phyloP scores from a whole-genome alignment of 1,140 invertebrate genomes.

The Vollenhovia emeryi region DNA sequence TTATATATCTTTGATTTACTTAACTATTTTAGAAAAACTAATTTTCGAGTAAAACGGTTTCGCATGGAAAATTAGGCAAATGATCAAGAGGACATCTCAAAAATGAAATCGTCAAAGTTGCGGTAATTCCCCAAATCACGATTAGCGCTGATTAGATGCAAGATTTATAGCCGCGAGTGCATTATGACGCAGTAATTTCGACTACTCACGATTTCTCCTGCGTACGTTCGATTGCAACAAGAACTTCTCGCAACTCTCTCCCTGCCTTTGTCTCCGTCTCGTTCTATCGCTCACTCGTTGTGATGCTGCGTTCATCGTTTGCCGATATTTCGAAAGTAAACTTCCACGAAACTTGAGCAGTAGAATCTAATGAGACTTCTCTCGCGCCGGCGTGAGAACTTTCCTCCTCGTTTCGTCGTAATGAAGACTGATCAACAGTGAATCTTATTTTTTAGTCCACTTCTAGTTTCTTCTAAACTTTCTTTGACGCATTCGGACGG shows the following conservation, averaged over 20 bases:
- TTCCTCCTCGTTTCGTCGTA: constrained; percentile 31
- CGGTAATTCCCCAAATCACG: constrained; percentile 1
- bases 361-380: constrained; percentile 70
- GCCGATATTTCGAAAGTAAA: constrained; percentile 74
- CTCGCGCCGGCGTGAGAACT: constrained; percentile 38
- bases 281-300: constrained; percentile 53
- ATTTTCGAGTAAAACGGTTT: background rate
- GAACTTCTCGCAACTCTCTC: constrained; percentile 35
- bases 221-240: constrained; percentile 57
- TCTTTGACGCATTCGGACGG: background rate
- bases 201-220: constrained; percentile 65
- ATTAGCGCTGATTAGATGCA: background rate
- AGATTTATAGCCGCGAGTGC: constrained; percentile 30
- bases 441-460: constrained; percentile 43
- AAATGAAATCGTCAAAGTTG: constrained; percentile 10
- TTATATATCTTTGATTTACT: background rate
- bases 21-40: background rate
- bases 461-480: constrained; percentile 42
- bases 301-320: constrained; percentile 67
- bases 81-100: background rate
- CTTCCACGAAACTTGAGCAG: constrained; percentile 59
- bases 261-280: background rate
- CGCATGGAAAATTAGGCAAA: background rate
- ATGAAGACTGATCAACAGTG: constrained; percentile 51
- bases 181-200: constrained; percentile 62